A percentile compares a stretch with the other conserved stretches of the same genome.
Evolutionary conservation across 2,113 vertebrate species (phyloP).

Genomic region (Hippocampus guttulatus): DNA sequence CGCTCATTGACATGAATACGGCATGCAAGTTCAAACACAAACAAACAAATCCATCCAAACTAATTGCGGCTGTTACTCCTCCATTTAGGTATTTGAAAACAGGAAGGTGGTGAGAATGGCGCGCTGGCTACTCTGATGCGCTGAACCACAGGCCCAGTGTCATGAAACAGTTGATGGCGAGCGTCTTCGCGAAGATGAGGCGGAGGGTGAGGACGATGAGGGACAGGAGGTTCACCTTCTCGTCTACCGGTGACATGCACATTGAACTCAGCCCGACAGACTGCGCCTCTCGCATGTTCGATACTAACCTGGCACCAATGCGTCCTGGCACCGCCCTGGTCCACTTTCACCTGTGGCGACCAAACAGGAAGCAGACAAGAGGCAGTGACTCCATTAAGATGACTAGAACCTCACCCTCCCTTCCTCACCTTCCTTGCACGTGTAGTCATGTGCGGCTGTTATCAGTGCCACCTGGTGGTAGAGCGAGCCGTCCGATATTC

Average conservation of each 20-base stretch:
- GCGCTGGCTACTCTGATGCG: not conserved
- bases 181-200: not conserved
- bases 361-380: not conserved
- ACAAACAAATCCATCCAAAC: not conserved
- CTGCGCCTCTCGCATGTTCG: not conserved
- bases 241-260: not conserved
- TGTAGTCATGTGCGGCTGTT: not conserved
- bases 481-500: not conserved
- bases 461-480: constrained; percentile 1
- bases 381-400: not conserved
- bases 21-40: not conserved
- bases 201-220: not conserved
- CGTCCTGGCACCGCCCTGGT: not conserved
- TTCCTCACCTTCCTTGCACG: not conserved
- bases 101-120: not conserved
- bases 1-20: not conserved
- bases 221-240: constrained; percentile 3
- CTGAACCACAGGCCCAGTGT: not conserved
- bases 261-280: not conserved
- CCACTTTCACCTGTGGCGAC: not conserved
- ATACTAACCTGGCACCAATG: not conserved
- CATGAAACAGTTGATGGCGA: not conserved
- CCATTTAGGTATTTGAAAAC: not conserved
- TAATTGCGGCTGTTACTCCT: not conserved
- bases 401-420: not conserved